Evolutionary conservation across 2,888 invertebrate species (phyloP), one percentile per base, ranked within the genome.

Genomic region (Spilarctia lutea): DNA sequence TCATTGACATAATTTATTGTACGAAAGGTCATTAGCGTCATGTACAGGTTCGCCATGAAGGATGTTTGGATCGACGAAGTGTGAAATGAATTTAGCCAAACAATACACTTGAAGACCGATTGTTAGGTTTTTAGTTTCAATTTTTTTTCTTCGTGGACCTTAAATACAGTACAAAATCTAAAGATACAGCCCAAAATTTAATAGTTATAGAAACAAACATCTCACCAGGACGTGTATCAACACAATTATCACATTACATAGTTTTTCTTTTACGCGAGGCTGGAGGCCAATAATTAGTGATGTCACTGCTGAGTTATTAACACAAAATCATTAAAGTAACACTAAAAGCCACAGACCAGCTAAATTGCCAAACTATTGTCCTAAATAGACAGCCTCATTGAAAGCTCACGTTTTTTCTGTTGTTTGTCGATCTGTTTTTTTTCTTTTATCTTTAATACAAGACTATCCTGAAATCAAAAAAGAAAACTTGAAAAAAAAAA

Each of bases 41-140:
- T 70, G 52, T 68, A 63, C 66, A 56, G 39, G 65, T 70, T 39
- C 65, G 66, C 66, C 65, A n/a, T 39, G 39, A 74, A 69, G 48
- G 52, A 66, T 27, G 27, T 30, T 48, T 63, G 69, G 65, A 66
- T 56, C 74, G 66, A 39, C 69, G 65, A 74, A 65, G 74, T 39
- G 65, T 63, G 45, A 70, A 74, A 74, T 70, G 52, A 74, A 52
- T 70, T 69, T 65, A 56, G 52, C 52, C 65, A 69, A 74, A 74
- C 70, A 70, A 74, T 70, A 30, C 56, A 39, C 69, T 73, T 63
- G 30, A 11, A 10, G 27, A 27, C 3, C 39, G n/a, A 69, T 73
- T 73, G 73, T 68, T 68, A 45, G 33, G 13, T 48, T 42, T 70
- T 68, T 73, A 65, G 35, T 30, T 48, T 48, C 65, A 73, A 68